Evolutionary conservation across 1,140 invertebrate genomes (phyloP), one percentile per base, ranked within the genome.

Genomic region (Drosophila sechellia): DNA sequence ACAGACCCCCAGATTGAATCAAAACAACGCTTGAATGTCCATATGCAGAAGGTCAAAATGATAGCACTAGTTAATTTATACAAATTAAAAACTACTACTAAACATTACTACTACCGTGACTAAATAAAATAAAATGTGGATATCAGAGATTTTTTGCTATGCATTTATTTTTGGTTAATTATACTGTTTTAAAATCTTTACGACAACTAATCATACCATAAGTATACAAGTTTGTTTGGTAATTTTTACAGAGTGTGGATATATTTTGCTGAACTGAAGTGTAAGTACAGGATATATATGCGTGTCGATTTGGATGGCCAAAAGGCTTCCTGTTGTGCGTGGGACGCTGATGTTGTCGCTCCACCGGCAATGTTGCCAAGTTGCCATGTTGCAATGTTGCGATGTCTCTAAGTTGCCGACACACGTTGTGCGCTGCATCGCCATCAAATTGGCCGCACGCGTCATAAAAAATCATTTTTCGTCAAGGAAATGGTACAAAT

Each of bases 241-340:
- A 22, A 22, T 22, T 3, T 22, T 22, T 22, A 22, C 20, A 22
- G 2, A 22, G 31, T 25, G 4, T 13, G 22, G 4, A 3, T 13
- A 5, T 45, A 45, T 20, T 45, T 20, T 0, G 1, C 1, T 55
- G 3, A 20, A 13, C 15, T 31, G 15, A 0, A n/a, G 17, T 61
- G 59, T 61, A 42, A 12, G 5, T 22, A 15, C 13, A 5, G 2
- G 0, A 57, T 60, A 27, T 27, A 64, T 68, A 49, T 85, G 76
- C 76, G 66, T 84, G 71, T 66, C 59, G 22, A 57, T 50, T 63
- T 53, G 59, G 68, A 74, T 69, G 70, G 63, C 70, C 65, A 68
- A 84, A 84, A 84, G 81, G 81, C 80, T 84, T 84, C 81, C 81
- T 84, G 81, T 80, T 77, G 77, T 89, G 84, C 84, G 84, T 87